These are phyloP conservation scores for Nesogale talazaci DNA, from an alignment of 2,113 vertebrate genomes.

Conservation along the genomic window DNA sequence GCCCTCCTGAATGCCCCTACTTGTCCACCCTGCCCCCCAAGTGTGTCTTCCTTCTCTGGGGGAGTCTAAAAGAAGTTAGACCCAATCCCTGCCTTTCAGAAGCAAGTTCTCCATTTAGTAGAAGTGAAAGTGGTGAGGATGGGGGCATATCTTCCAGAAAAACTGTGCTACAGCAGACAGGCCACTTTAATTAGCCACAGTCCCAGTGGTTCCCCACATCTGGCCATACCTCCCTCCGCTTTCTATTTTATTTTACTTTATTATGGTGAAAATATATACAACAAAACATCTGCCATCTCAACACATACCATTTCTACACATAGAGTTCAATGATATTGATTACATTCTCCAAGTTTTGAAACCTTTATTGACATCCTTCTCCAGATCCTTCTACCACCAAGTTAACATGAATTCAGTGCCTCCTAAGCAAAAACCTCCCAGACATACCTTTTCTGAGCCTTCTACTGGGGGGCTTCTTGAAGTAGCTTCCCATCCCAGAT, in stretches of 20 bases:
- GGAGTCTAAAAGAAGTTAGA: conserved; percentile 34
- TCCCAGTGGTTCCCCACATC: neutral
- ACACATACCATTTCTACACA: neutral
- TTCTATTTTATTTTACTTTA: neutral
- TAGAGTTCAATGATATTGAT: neutral
- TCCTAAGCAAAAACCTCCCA: neutral
- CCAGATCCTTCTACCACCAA: neutral
- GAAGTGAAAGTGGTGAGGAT: conserved; percentile 22
- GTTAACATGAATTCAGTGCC: neutral
- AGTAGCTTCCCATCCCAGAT: neutral
- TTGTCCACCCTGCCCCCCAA: neutral
- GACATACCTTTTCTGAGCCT: neutral
- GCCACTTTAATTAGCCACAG: neutral
- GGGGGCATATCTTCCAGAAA: neutral
- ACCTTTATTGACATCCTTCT: neutral
- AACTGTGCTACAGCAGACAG: neutral
- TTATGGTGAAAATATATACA: neutral
- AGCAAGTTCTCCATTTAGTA: conserved; percentile 50
- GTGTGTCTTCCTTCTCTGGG: neutral
- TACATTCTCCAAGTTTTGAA: neutral
- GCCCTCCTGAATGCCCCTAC: neutral
- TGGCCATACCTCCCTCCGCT: neutral
- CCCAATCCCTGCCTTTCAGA: conserved; percentile 7
- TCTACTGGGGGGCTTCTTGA: conserved; percentile 2
- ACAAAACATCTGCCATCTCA: neutral